These are phyloP conservation scores for Amphipyra tragopoginis DNA, from an alignment of 2,888 invertebrate genomes.

Conservation along the genomic window DNA sequence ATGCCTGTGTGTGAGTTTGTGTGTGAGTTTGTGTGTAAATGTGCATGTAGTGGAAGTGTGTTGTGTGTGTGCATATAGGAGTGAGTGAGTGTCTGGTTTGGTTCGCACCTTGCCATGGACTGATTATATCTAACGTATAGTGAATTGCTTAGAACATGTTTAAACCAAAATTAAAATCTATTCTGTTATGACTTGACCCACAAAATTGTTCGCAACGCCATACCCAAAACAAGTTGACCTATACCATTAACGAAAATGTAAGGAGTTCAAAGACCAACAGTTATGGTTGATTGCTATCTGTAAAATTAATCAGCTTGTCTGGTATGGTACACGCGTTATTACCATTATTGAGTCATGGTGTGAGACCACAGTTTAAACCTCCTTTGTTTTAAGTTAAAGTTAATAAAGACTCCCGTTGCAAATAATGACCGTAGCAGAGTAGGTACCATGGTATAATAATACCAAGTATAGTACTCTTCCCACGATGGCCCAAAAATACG, in stretches of 20 bases:
- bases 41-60: no score
- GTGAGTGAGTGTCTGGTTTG: no score
- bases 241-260: slow-evolving; percentile 9
- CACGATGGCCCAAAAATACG: no score
- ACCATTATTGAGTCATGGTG: slow-evolving; percentile 50
- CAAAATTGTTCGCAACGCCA: slow-evolving; percentile 22
- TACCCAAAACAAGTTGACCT: slow-evolving; percentile 31
- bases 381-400: slow-evolving; percentile 30
- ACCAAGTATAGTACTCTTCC: no score
- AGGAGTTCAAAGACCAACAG: slow-evolving; percentile 23
- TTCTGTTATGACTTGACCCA: slow-evolving; percentile 28
- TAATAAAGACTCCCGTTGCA: neutral
- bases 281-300: slow-evolving; percentile 46
- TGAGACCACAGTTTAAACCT: slow-evolving; percentile 27
- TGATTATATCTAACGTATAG: no score
- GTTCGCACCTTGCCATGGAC: no score
- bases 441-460: no score
- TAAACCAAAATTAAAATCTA: neutral
- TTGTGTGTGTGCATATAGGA: no score
- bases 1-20: no score
- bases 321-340: slow-evolving; percentile 39
- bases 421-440: no score
- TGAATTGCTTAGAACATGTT: neutral
- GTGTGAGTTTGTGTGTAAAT: no score
- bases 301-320: slow-evolving; percentile 51